phyloP scores from a whole-genome alignment of 2,888 invertebrate species.

The Sesia bembeciformis region DNA sequence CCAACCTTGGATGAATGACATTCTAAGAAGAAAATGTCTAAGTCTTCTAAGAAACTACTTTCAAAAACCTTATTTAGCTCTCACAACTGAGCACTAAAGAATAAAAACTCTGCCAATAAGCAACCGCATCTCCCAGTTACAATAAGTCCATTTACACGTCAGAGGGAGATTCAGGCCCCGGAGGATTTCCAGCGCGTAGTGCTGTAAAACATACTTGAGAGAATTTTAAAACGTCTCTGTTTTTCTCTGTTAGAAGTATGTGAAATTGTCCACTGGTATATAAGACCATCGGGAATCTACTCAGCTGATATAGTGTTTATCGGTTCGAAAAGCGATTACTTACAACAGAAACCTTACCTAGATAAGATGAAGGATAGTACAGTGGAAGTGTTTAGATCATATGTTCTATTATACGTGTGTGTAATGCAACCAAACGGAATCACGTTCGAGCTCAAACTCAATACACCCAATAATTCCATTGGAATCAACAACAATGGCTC shows the following conservation, averaged over 20 bases:
- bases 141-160: slow-evolving; percentile 45
- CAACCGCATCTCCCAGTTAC: slow-evolving; percentile 6
- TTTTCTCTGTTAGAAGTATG: slow-evolving; percentile 2
- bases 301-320: neutral
- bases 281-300: neutral
- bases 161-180: slow-evolving; percentile 34
- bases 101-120: neutral
- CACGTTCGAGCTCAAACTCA: slow-evolving; percentile 30
- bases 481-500: slow-evolving; percentile 50
- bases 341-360: neutral
- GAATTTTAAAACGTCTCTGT: slow-evolving; percentile 23
- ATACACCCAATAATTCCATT: slow-evolving; percentile 53
- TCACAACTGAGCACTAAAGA: too few species aligned
- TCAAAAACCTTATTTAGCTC: too few species aligned
- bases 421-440: slow-evolving; percentile 34
- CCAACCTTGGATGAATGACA: too few species aligned
- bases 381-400: neutral
- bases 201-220: slow-evolving; percentile 22
- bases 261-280: neutral
- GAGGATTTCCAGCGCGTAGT: slow-evolving; percentile 30
- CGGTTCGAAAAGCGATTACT: neutral
- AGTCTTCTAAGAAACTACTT: too few species aligned
- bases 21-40: too few species aligned
- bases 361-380: neutral
- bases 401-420: slow-evolving; percentile 6